These are phyloP conservation scores for Sorex fumeus DNA, from an alignment of 2,113 vertebrate species.

Conservation along the genomic window DNA sequence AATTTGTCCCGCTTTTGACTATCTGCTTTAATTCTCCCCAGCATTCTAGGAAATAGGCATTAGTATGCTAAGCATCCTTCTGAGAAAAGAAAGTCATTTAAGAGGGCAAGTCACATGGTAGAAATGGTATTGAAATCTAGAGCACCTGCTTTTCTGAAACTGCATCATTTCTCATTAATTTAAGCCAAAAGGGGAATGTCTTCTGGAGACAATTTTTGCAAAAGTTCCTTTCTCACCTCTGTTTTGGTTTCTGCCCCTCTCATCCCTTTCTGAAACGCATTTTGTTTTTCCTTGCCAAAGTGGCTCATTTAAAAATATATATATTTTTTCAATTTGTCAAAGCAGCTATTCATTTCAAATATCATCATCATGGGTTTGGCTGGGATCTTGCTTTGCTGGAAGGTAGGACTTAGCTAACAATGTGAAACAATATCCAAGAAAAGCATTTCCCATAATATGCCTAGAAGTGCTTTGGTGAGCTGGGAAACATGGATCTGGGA, in stretches of 20 bases:
- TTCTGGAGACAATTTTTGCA: neutral
- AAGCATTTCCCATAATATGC: neutral
- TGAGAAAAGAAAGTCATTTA: slow-evolving; percentile 4
- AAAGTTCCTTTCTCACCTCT: neutral
- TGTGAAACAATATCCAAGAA: neutral
- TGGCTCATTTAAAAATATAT: neutral
- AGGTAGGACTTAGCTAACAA: neutral
- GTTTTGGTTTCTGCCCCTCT: neutral
- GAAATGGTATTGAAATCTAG: neutral
- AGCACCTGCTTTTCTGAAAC: neutral
- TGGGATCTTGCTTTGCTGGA: neutral
- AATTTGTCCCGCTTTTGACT: neutral
- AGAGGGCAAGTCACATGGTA: neutral
- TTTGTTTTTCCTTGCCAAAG: slow-evolving; percentile 3
- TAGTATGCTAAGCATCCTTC: slow-evolving; percentile 23
- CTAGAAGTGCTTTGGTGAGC: neutral
- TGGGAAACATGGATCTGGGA: neutral
- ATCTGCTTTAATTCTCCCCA: neutral
- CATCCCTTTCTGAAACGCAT: neutral
- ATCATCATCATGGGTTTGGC: neutral
- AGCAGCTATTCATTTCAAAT: slow-evolving; percentile 16
- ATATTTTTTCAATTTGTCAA: neutral
- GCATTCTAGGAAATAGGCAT: neutral
- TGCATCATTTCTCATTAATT: neutral
- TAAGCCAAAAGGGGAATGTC: neutral